Conservation (phyloP, 2,113 vertebrate genomes). For the Xenus cinereus region DNA sequence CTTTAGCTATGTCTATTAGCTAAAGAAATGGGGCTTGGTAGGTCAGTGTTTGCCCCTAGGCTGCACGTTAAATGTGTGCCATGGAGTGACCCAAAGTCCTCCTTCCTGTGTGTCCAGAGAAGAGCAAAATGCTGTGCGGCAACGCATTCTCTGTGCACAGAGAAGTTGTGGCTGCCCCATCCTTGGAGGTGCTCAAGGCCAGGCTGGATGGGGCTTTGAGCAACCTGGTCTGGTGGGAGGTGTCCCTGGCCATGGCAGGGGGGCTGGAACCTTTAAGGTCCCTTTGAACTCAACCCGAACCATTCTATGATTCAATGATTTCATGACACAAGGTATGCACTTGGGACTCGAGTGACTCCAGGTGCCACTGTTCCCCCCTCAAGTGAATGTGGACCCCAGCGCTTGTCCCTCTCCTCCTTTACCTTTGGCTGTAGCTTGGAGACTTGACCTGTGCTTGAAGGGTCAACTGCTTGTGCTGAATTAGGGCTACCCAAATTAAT, state of each 20-base stretch:
- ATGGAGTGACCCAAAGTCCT: not conserved
- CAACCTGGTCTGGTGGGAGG: not conserved
- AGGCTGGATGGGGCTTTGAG: not conserved
- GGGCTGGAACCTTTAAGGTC: not conserved
- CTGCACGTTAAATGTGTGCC: not conserved
- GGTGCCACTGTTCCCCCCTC: not conserved
- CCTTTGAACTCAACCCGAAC: not conserved
- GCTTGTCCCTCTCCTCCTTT: no score
- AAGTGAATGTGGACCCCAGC: not conserved
- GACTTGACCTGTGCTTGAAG: not conserved
- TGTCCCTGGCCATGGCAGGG: not conserved
- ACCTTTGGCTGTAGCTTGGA: not conserved
- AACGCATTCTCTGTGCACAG: rapidly evolving
- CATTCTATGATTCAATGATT: not conserved
- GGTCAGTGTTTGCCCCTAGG: not conserved
- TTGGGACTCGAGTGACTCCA: not conserved
- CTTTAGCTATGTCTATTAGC: not conserved
- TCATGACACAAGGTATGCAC: not conserved
- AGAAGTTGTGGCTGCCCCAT: not conserved
- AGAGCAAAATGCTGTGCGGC: not conserved
- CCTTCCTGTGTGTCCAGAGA: not conserved
- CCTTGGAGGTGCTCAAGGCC: not conserved
- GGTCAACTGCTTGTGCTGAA: not conserved
- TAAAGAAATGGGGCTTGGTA: not conserved
- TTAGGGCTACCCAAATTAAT: not conserved